Conservation (phyloP, 2,888 invertebrate species). For the Eulithis prunata region DNA sequence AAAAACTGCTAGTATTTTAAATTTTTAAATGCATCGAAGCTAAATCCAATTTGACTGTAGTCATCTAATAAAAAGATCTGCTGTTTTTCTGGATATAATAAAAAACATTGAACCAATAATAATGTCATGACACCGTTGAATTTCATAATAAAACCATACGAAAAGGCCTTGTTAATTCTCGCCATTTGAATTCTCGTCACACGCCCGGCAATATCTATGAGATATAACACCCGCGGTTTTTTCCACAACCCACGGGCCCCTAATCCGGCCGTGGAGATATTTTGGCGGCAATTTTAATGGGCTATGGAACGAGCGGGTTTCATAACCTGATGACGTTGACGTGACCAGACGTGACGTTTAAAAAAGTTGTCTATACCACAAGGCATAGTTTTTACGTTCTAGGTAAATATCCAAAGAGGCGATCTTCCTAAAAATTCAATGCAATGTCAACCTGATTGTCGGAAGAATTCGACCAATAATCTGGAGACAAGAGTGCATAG, state of each 20-base stretch:
- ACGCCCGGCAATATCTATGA: constrained; percentile 59
- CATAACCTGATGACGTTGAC: background rate
- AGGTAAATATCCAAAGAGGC: too few species aligned
- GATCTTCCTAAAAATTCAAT: too few species aligned
- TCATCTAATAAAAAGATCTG: background rate
- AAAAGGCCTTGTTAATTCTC: constrained; percentile 49
- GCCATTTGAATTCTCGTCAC: constrained; percentile 66
- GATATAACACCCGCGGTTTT: constrained; percentile 59
- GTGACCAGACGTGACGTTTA: too few species aligned
- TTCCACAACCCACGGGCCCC: constrained; percentile 55
- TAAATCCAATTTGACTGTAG: too few species aligned
- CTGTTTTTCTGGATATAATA: constrained; percentile 2
- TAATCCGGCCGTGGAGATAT: constrained; percentile 72
- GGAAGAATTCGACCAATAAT: too few species aligned
- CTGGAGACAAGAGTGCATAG: too few species aligned
- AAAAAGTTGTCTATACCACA: too few species aligned
- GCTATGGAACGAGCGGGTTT: constrained; percentile 49
- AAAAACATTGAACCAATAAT: constrained; percentile 19
- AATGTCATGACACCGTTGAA: constrained; percentile 21
- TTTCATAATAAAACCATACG: constrained; percentile 26
- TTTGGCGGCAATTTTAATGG: constrained; percentile 52
- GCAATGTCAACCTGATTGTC: too few species aligned
- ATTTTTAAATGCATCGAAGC: too few species aligned
- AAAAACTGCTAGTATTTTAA: too few species aligned
- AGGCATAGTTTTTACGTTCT: too few species aligned